Percentiles rank a stretch among this genome's conserved stretches.
These are phyloP conservation scores for Gymnothorax reevesii DNA, from an alignment of 2,797 vertebrate species.

Conservation along the genomic window DNA sequence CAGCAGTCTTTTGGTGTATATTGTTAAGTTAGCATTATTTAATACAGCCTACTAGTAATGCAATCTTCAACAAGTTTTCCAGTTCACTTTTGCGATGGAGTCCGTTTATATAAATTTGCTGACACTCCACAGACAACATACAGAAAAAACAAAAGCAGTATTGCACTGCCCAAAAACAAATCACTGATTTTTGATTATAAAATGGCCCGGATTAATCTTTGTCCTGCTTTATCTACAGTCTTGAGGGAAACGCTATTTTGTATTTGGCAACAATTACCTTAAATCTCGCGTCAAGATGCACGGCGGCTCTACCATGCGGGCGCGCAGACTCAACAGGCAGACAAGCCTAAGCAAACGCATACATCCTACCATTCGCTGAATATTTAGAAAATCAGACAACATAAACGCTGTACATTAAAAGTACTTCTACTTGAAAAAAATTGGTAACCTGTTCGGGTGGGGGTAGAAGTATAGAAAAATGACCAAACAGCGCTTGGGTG, in stretches of 20 bases:
- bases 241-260: not conserved
- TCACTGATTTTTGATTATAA: not conserved
- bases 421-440: too few relatives aligned
- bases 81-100: not conserved
- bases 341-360: not conserved
- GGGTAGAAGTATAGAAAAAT: not conserved
- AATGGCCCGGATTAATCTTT: not conserved
- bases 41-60: not conserved
- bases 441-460: not conserved
- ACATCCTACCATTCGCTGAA: not conserved
- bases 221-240: not conserved
- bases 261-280: not conserved
- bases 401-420: not conserved
- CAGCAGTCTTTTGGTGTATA: too few relatives aligned
- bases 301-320: not conserved
- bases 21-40: not conserved
- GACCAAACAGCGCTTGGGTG: not conserved
- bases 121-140: not conserved
- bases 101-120: not conserved
- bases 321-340: not conserved
- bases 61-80: not conserved
- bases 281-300: not conserved
- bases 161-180: not conserved
- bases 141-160: not conserved
- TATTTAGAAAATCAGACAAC: not conserved